Evolutionary conservation across 2,888 invertebrate genomes (phyloP), one percentile per base, ranked within the genome.

Genomic region (Ochropleura leucogaster): DNA sequence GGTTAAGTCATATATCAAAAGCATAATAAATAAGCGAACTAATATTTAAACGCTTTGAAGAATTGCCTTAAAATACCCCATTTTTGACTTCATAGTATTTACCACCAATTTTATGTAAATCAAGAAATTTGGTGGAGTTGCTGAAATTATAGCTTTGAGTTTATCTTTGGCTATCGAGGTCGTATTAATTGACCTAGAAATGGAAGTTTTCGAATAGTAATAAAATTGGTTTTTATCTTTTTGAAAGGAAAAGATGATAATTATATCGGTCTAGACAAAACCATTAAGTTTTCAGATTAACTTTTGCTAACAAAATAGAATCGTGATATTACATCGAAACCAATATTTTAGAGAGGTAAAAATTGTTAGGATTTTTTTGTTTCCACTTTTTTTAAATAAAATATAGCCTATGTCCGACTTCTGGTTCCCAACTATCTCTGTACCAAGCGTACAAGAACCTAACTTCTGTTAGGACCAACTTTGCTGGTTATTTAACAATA

Each of bases 41-140:
- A 78, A 79, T 51, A 72, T 44, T 79, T 62, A 44, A 62, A 53
- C 7, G 16, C 16, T 10, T 12, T 49, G 72, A 75, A 60, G 72
- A 76, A 75, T 71, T 42, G 60, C 10, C 9, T 30, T n/a, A 12
- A 77, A 74, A 55, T 40, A 69, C 14, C 10, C 46, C 10, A 55
- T n/a, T 53, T 60, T 30, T 0, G 51, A 55, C 42, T 47, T 9
- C 59, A 30, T 47, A 46, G 20, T 55, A 47, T 51, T 73, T 47
- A 80, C 59, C 7, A 30, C 42, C 53, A 18, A 55, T 81, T 80
- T 77, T 74, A 81, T 80, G 75, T 81, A 55, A 77, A 77, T 80
- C 10, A 55, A 12, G 59, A 66, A 49, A 40, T 2, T 59, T 62
- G 47, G 53, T 7, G 18, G 30, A 3, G 18, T 30, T 12, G 30